Evolutionary conservation across 2,113 vertebrate genomes (phyloP).

Genomic region (Anhinga rufa): DNA sequence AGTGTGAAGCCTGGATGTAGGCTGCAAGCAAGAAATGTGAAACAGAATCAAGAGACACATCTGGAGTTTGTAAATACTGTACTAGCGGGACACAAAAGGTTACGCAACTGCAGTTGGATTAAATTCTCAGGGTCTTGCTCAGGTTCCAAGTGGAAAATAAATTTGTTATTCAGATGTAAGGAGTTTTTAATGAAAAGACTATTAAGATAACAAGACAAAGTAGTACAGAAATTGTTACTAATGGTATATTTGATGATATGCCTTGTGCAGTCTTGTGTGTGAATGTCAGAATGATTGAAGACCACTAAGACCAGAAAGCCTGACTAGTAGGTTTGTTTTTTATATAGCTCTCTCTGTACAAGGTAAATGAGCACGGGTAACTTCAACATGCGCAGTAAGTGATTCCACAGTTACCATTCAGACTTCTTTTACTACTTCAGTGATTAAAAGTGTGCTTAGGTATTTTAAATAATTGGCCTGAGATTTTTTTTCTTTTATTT

Average conservation of each 20-base stretch:
- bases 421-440: background rate
- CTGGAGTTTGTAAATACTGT: background rate
- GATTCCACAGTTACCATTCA: background rate
- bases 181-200: background rate
- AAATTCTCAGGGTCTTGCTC: background rate
- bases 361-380: background rate
- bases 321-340: background rate
- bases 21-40: background rate
- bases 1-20: background rate
- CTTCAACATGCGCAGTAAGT: background rate
- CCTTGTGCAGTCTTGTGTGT: background rate
- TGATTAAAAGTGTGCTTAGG: background rate
- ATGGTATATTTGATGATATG: background rate
- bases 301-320: background rate
- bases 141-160: background rate
- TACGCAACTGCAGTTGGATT: background rate
- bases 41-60: background rate
- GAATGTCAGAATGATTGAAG: background rate
- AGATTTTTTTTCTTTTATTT: background rate
- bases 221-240: background rate
- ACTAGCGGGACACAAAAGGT: background rate
- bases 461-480: background rate
- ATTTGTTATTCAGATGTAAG: background rate
- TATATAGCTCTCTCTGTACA: background rate
- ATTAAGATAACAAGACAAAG: background rate